phyloP scores from a whole-genome alignment of 2,888 invertebrate species.

The Baronia brevicornis region DNA sequence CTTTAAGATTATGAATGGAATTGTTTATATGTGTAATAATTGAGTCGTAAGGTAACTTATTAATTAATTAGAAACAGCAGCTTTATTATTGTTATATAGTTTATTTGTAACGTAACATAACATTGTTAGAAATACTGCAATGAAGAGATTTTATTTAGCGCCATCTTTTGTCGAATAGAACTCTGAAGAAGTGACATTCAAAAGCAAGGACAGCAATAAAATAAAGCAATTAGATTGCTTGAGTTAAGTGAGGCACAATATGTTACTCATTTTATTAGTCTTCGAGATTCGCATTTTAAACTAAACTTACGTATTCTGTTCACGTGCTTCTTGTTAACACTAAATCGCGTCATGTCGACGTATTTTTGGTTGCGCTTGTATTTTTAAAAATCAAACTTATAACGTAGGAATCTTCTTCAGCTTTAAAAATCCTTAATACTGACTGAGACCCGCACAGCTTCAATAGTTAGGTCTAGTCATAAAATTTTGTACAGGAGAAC shows the following conservation, averaged over 20 bases:
- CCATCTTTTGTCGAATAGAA: conserved; percentile 49
- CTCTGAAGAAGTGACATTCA: conserved; percentile 11
- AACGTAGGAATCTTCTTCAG: too few relatives aligned
- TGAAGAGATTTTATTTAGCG: conserved; percentile 21
- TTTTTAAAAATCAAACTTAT: too few relatives aligned
- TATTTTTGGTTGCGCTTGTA: too few relatives aligned
- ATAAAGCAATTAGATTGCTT: conserved; percentile 49
- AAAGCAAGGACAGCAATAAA: conserved; percentile 23
- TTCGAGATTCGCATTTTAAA: conserved; percentile 36
- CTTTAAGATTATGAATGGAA: too few relatives aligned
- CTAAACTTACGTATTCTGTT: conserved; percentile 27
- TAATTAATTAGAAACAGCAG: conserved; percentile 10
- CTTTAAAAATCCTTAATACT: too few relatives aligned
- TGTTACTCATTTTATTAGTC: conserved; percentile 43
- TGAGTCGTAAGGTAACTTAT: too few relatives aligned
- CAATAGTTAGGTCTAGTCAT: too few relatives aligned
- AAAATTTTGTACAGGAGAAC: too few relatives aligned
- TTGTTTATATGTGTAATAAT: too few relatives aligned
- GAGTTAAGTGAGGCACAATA: conserved; percentile 35
- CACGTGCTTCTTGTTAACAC: conserved; percentile 4
- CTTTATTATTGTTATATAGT: conserved; percentile 7
- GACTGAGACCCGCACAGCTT: too few relatives aligned
- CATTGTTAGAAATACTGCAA: background rate
- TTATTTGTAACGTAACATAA: too few relatives aligned
- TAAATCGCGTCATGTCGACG: too few relatives aligned